Conservation (phyloP, 2,113 vertebrate species). For the Pelodiscus sinensis region DNA sequence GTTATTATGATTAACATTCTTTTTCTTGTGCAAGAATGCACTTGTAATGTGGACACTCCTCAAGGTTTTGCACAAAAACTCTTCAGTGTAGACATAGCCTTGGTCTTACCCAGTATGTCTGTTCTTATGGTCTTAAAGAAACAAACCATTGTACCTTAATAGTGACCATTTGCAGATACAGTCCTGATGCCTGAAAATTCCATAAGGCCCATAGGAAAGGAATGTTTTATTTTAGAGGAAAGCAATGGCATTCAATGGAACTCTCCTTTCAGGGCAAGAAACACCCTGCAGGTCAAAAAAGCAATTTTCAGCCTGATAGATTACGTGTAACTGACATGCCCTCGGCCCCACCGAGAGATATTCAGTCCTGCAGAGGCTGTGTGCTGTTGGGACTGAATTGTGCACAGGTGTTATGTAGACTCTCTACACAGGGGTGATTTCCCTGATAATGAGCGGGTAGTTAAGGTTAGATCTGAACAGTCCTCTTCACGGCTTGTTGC, state of each 20-base stretch:
- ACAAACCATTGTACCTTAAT: background rate
- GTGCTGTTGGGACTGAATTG: background rate
- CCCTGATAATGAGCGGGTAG: background rate
- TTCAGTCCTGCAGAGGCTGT: background rate
- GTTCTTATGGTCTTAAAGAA: background rate
- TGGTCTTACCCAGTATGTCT: too few relatives aligned
- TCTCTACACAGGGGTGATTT: background rate
- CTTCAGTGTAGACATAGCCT: too few relatives aligned
- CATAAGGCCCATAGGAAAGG: background rate
- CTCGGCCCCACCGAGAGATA: background rate
- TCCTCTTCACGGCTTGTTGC: background rate
- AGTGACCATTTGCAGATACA: background rate
- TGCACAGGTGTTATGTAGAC: background rate
- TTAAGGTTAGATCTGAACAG: background rate
- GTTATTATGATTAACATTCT: too few relatives aligned
- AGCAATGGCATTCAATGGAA: background rate
- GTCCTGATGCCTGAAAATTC: background rate
- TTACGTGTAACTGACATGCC: background rate
- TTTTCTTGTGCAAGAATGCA: too few relatives aligned
- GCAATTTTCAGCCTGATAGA: background rate
- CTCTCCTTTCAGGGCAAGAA: background rate
- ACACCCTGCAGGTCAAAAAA: background rate
- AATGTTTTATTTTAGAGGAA: background rate
- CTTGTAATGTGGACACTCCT: too few relatives aligned
- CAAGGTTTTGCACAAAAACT: too few relatives aligned